phyloP scores from a whole-genome alignment of 2,888 invertebrate species.

The Netelia melanura region DNA sequence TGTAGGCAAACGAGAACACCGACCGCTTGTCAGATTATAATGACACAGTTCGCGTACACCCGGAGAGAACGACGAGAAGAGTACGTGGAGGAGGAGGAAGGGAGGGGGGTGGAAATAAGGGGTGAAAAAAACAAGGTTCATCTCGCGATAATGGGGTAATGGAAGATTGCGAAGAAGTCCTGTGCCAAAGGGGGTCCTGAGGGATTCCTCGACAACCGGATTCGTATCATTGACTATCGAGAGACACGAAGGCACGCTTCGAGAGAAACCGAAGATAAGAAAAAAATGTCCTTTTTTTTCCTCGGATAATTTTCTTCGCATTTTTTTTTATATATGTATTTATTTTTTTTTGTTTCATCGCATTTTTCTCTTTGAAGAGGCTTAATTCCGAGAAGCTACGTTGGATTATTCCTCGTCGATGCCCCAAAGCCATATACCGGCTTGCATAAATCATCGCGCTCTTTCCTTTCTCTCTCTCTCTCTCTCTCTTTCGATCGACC shows the following conservation, averaged over 20 bases:
- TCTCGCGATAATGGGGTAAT: conserved; percentile 63
- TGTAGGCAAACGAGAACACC: conserved; percentile 33
- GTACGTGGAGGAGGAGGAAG: not conserved
- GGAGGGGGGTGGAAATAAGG: not conserved
- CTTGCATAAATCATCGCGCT: conserved; percentile 53
- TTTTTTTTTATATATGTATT: not conserved
- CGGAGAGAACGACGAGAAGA: not conserved
- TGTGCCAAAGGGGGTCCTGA: conserved; percentile 47
- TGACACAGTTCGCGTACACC: conserved; percentile 49
- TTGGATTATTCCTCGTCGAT: conserved; percentile 36
- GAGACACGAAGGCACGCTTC: conserved; percentile 22
- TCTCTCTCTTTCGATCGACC: too few relatives aligned
- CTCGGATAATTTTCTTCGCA: too few relatives aligned
- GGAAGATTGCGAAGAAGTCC: conserved; percentile 58
- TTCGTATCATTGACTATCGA: conserved; percentile 55
- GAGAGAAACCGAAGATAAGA: conserved; percentile 3
- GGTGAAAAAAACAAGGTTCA: conserved; percentile 29
- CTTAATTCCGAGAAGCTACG: conserved; percentile 42
- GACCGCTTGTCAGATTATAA: conserved; percentile 54
- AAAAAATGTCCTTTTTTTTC: not conserved
- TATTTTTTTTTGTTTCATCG: not conserved
- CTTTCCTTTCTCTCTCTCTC: conserved; percentile 4
- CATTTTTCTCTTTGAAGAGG: conserved; percentile 14
- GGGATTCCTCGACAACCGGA: conserved; percentile 41
- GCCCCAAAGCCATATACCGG: conserved; percentile 59